Evolutionary conservation across 2,888 invertebrate genomes (phyloP).

Genomic region (Nineta flava): DNA sequence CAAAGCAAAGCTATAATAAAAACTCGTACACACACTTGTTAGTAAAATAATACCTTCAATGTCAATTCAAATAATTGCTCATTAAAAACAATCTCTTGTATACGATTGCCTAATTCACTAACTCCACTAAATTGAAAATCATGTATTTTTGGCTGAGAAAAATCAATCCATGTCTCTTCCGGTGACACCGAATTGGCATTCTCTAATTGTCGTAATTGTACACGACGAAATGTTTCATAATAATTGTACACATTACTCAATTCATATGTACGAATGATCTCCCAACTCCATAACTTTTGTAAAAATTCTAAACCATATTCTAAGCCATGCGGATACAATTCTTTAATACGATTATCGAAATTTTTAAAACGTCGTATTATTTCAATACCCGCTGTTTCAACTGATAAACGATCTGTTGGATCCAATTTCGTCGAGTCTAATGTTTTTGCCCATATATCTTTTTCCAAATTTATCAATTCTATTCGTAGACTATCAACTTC

Average conservation of each 20-base stretch:
- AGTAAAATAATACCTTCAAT: constrained; percentile 35
- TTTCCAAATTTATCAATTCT: constrained; percentile 40
- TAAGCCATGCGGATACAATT: constrained; percentile 15
- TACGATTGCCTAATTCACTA: constrained; percentile 36
- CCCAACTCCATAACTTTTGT: constrained; percentile 43
- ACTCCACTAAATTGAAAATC: constrained; percentile 42
- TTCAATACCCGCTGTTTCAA: not conserved
- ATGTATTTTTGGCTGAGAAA: constrained; percentile 46
- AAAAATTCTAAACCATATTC: constrained; percentile 16
- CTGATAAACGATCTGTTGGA: not conserved
- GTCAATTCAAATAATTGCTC: constrained; percentile 49
- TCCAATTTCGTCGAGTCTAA: constrained; percentile 14
- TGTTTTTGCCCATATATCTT: constrained; percentile 30
- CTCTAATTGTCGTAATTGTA: constrained; percentile 29
- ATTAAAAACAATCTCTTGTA: constrained; percentile 42
- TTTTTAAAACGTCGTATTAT: constrained; percentile 1
- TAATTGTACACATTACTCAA: constrained; percentile 44
- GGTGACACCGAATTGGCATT: constrained; percentile 24
- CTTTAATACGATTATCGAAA: constrained; percentile 18
- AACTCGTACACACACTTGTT: no score
- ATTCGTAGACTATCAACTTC: constrained; percentile 42
- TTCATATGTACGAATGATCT: constrained; percentile 47
- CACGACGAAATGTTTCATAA: constrained; percentile 49
- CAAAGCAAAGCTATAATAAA: no score
- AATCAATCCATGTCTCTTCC: constrained; percentile 39